These are phyloP conservation scores for Vollenhovia emeryi DNA, from an alignment of 1,140 invertebrate species.

Conservation along the genomic window DNA sequence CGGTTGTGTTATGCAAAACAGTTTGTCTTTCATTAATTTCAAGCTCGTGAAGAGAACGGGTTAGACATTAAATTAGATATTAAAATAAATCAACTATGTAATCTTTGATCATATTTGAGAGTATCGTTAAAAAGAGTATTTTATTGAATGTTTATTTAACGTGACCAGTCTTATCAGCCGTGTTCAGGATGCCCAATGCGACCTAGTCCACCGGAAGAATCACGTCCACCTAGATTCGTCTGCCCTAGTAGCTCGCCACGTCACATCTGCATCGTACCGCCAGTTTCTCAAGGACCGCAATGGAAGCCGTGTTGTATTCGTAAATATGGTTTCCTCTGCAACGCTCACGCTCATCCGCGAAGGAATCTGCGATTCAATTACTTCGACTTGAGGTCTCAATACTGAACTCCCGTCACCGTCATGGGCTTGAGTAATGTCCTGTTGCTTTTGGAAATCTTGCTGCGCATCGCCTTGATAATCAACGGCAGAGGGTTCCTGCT, in stretches of 20 bases:
- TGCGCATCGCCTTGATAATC: constrained; percentile 57
- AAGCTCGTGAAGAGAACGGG: too few relatives aligned
- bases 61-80: too few relatives aligned
- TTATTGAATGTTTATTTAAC: neutral
- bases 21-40: neutral
- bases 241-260: constrained; percentile 68
- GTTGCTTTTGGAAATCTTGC: constrained; percentile 61
- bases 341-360: constrained; percentile 62
- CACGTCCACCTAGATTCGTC: neutral
- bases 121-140: neutral
- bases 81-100: neutral
- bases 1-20: neutral
- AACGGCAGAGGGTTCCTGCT: constrained; percentile 52
- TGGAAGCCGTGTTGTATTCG: constrained; percentile 78
- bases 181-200: constrained; percentile 57
- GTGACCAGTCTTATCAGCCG: constrained; percentile 54
- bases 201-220: constrained; percentile 35
- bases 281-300: constrained; percentile 64
- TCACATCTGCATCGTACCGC: constrained; percentile 65
- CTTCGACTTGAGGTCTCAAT: constrained; percentile 68
- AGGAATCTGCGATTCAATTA: constrained; percentile 49
- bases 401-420: constrained; percentile 46
- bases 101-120: neutral
- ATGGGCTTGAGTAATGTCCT: constrained; percentile 33
- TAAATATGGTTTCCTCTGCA: constrained; percentile 72